These are phyloP conservation scores for Dromococcyx pavoninus DNA, from an alignment of 2,797 vertebrate species.

Conservation along the genomic window DNA sequence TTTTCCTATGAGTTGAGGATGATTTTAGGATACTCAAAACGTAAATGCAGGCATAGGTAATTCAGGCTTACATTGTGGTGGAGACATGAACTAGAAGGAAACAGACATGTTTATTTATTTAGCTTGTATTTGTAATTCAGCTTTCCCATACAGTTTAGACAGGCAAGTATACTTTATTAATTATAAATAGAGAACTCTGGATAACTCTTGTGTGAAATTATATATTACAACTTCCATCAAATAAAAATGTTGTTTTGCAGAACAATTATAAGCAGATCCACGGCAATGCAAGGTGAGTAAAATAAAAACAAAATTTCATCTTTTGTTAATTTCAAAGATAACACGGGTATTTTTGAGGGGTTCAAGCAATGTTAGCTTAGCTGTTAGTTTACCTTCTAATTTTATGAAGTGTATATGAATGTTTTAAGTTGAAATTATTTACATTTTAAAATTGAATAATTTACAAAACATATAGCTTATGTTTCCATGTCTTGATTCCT, in stretches of 20 bases:
- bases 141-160: background rate
- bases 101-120: background rate
- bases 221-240: background rate
- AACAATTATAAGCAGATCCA: background rate
- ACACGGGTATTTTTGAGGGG: background rate
- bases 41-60: background rate
- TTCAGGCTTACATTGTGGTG: background rate
- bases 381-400: background rate
- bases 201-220: background rate
- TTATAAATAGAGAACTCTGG: background rate
- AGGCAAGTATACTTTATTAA: background rate
- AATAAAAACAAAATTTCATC: background rate
- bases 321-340: background rate
- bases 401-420: background rate
- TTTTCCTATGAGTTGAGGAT: background rate
- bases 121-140: background rate
- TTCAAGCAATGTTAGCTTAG: background rate
- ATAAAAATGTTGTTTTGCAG: constrained; percentile 64
- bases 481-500: background rate
- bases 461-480: background rate
- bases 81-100: background rate
- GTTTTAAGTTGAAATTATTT: background rate
- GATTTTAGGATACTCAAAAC: background rate
- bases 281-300: constrained; percentile 63
- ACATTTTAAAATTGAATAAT: background rate